Evolutionary conservation across 2,797 vertebrate species (phyloP).

Genomic region (Clarias laeviceps): DNA sequence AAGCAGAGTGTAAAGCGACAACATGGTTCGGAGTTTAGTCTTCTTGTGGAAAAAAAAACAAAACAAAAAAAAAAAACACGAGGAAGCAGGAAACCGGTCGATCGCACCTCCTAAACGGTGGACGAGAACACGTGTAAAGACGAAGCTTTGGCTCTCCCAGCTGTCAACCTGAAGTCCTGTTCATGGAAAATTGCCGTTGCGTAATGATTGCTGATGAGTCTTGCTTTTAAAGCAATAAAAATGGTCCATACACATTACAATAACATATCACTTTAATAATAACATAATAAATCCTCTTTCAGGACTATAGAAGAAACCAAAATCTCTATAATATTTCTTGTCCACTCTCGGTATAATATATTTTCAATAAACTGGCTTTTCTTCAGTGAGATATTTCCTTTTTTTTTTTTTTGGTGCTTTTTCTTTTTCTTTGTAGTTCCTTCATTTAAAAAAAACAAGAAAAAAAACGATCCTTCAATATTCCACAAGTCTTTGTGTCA

Average conservation of each 20-base stretch:
- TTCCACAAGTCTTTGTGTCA: constrained; percentile 21
- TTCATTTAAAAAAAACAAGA: constrained; percentile 49
- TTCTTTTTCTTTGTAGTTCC: constrained; percentile 51
- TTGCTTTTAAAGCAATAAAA: constrained; percentile 63
- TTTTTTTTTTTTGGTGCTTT: constrained; percentile 15
- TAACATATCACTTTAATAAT: constrained; percentile 69
- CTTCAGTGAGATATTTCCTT: constrained; percentile 15
- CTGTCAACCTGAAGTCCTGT: constrained; percentile 39
- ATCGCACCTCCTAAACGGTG: neutral
- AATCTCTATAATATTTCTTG: constrained; percentile 41
- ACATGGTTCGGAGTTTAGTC: constrained; percentile 4
- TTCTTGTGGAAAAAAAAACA: constrained; percentile 1
- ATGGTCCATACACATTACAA: constrained; percentile 66
- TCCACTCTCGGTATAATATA: constrained; percentile 9
- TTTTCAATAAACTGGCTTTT: constrained; percentile 16
- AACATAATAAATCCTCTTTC: constrained; percentile 68
- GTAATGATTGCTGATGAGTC: constrained; percentile 61
- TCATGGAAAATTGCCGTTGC: constrained; percentile 32
- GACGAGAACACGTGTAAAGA: constrained; percentile 20
- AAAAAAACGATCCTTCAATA: constrained; percentile 30
- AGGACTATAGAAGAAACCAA: constrained; percentile 62
- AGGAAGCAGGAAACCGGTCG: neutral
- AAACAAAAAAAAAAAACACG: neutral
- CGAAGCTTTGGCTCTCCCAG: constrained; percentile 43
- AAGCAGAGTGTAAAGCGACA: constrained; percentile 12